Evolutionary conservation across 2,797 vertebrate genomes (phyloP).

Genomic region (Tangara arthus): DNA sequence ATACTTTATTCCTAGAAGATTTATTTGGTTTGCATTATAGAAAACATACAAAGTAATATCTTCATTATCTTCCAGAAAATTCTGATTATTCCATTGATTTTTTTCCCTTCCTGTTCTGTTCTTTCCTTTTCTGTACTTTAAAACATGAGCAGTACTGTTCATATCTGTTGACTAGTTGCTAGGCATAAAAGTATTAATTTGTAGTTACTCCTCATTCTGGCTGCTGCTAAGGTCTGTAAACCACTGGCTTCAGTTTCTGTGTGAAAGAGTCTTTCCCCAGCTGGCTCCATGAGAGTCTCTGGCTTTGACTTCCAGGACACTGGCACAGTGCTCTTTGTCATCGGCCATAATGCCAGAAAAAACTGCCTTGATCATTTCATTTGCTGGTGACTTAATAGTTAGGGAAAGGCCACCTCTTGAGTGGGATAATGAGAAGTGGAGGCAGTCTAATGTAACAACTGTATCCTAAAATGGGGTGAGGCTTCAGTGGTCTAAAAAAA

Average conservation of each 20-base stretch:
- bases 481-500: background rate
- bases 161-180: background rate
- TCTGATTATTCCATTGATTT: background rate
- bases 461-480: background rate
- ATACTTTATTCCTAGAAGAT: background rate
- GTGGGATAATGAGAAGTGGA: background rate
- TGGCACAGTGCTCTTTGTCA: background rate
- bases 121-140: background rate
- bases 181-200: background rate
- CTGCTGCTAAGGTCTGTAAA: background rate
- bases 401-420: background rate
- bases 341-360: background rate
- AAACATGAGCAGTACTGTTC: background rate
- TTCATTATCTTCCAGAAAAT: background rate
- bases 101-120: background rate
- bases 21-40: background rate
- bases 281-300: background rate
- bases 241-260: background rate
- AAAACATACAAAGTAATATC: background rate
- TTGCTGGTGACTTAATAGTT: background rate
- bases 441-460: background rate
- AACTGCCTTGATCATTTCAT: background rate
- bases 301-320: background rate
- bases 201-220: background rate
- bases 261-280: background rate